Base-by-base conservation (phyloP, 2,113 vertebrate genomes). In the Heliornis fulica region DNA sequence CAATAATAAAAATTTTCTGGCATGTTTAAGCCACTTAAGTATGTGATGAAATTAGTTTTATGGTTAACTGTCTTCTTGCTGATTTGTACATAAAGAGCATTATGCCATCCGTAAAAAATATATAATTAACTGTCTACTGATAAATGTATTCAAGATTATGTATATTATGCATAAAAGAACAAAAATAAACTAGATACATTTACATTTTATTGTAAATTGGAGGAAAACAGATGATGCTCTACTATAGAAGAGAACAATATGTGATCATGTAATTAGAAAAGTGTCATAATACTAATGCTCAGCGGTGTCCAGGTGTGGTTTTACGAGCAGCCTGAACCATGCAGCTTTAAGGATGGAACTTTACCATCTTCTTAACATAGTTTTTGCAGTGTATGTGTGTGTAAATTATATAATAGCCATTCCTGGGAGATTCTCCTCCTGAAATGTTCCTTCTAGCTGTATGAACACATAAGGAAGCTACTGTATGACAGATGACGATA, bases 1-100 rank as follows among this genome's bases (percentile, higher is more conserved):
- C 71, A 90, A 95, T 96, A 94, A 93, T 92, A 92, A 71, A 89
- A 83, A 89, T 69, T 90, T 94, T 81, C 90, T 77, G 51, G 76
- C 80, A 41, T 95, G 80, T 93, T 96, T 94, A 92, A 90, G 69
- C 83, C 88, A 71, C 88, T 83, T 90, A 94, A 93, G 71, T 89
- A 81, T 90, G 79, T 5, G 0, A 64, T 79, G 69, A 93, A 94
- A 88, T 94, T 95, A 92, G 90, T 94, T 96, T 96, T 94, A 75
- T 91, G 26, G 83, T 85, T 94, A 96, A 94, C 68, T 90, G 53
- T 93, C 88, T 96, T 83, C 83, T 74, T 96, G 71, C 79, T 79
- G 4, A 78, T 92, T 91, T 86, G 68, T 90, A 48, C 59, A 74
- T 94, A 86, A 93, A 86, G 54, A 94, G 31, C 23, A 17, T 88